Base-by-base conservation (phyloP, 2,888 invertebrate species). In the Lasioglossum malachurum region DNA sequence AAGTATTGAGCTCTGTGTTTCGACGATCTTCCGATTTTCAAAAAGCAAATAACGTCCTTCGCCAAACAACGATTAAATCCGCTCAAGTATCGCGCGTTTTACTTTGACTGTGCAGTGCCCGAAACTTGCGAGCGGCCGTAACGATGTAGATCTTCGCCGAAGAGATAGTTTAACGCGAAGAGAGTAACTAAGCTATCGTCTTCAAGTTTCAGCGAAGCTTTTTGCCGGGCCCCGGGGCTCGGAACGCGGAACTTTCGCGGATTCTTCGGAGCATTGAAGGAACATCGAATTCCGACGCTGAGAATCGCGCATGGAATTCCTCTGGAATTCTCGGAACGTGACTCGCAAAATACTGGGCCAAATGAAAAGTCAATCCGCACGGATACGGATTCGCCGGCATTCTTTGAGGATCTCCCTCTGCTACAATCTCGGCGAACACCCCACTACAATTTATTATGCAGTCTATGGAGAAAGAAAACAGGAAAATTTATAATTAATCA, bases 191-290 rank as follows among this genome's bases (percentile, higher is more conserved):
- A 71, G 53, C 53, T 38, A 71, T 71, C 71, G 57, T 57, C 69
- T 49, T 38, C 53, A 78, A 71, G 49, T 71, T 80, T 27, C 38
- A 27, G 2, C 31, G 10, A 38, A 67, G 27, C 38, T 64, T 38
- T 67, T 35, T 31, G 38, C 74, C 7, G 46, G 8, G 38, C 74
- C 57, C n/a, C 27, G 74, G 14, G 35, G 41, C 38, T 14, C 67
- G 69, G 80, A 75, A 75, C 67, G 69, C 53, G 16, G 53, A 75
- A 75, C 49, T 75, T 80, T 67, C 67, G 44, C 23, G 67, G 69
- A 80, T 80, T 80, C 80, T 80, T 75, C 80, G 75, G 35, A 35
- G 69, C 53, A 77, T 73, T 69, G 77, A 82, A 78, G 72, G 82
- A 77, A 77, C 53, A 83, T 44, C 72, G 84, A 69, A 80, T 75